Base-by-base conservation (phyloP, 2,113 vertebrate genomes). In the Dermatemys mawii region DNA sequence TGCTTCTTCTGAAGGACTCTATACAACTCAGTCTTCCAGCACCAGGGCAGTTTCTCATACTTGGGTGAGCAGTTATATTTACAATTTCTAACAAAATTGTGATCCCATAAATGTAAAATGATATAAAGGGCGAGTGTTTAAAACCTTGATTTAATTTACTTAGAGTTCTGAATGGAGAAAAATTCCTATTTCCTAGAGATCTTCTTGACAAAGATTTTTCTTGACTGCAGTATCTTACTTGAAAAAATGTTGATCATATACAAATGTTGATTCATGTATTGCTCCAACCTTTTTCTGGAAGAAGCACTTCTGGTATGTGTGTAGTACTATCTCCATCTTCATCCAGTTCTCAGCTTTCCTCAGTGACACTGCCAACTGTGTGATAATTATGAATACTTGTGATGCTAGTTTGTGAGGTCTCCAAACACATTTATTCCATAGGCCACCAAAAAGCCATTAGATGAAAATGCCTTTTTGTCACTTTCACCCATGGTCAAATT, bases 21-120 rank as follows among this genome's bases (percentile, higher is more conserved):
- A 98, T 99, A 53, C 99, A 99, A 90, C 98, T 99, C 78, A 98
- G 99, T 90, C 98, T 99, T 76, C 99, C 99, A 79, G 99, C 99
- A 60, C 99, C 99, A 0, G 99, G 99, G 94, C 99, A 99, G 93
- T 99, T 99, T 96, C 99, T 99, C 22, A 98, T 99, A 91, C 98
- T 99, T 53, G 99, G 99, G 99, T 99, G 97, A 92, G 98, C 95
- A 94, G 0, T 90, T 94, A 49, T 60, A 55, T 27, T 84, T 93
- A 32, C 60, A 67, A 5, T 63, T 93, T 93, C 76, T 24, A 90
- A 8, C 78, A 49, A 83, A 87, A 5, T n/a, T 90, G 19, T 70
- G n/a, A 70, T 70, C 5, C 63, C n/a, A 26, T 27, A 89, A 27
- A 57, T 48, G 2, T 85, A 35, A 51, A 22, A 22, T 19, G 79